Evolutionary conservation across 1,140 invertebrate species (phyloP).

Genomic region (Drosophila rhopaloa): DNA sequence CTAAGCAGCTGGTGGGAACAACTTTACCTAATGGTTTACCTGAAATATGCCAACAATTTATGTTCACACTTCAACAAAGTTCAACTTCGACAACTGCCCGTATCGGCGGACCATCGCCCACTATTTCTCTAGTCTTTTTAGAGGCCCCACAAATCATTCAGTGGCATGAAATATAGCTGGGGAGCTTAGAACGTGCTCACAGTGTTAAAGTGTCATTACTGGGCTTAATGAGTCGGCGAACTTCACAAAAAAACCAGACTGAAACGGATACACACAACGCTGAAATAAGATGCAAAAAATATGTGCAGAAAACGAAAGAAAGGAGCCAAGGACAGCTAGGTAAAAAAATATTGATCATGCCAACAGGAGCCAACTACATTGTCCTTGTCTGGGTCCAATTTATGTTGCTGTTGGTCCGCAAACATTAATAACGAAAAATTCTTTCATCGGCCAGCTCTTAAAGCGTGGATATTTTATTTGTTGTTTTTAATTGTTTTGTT

Average conservation of each 20-base stretch:
- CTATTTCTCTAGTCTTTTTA: conserved; percentile 7
- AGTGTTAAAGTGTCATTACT: conserved; percentile 81
- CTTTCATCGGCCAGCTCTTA: not conserved
- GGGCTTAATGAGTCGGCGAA: conserved; percentile 73
- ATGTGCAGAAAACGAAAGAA: conserved; percentile 8
- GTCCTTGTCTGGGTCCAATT: conserved; percentile 77
- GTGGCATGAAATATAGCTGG: conserved; percentile 76
- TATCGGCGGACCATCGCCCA: conserved; percentile 10
- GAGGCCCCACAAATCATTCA: conserved; percentile 73
- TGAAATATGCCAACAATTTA: conserved; percentile 71
- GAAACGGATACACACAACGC: conserved; percentile 14
- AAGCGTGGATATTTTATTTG: not conserved
- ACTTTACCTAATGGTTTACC: conserved; percentile 41
- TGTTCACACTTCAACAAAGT: conserved; percentile 69
- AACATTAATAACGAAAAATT: conserved; percentile 64
- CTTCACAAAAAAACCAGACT: conserved; percentile 37
- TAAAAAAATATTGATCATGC: conserved; percentile 63
- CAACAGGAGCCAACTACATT: conserved; percentile 56
- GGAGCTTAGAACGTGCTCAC: conserved; percentile 74
- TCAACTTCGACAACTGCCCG: conserved; percentile 46
- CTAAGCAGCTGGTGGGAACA: conserved; percentile 48
- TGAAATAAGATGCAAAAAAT: conserved; percentile 14
- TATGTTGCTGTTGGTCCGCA: conserved; percentile 62
- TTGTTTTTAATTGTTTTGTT: no score
- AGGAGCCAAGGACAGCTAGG: conserved; percentile 7